A percentile compares a stretch with the other conserved stretches of the same genome.
Evolutionary conservation across 2,113 vertebrate genomes (phyloP).

Genomic region (Microcebus tavaratra): DNA sequence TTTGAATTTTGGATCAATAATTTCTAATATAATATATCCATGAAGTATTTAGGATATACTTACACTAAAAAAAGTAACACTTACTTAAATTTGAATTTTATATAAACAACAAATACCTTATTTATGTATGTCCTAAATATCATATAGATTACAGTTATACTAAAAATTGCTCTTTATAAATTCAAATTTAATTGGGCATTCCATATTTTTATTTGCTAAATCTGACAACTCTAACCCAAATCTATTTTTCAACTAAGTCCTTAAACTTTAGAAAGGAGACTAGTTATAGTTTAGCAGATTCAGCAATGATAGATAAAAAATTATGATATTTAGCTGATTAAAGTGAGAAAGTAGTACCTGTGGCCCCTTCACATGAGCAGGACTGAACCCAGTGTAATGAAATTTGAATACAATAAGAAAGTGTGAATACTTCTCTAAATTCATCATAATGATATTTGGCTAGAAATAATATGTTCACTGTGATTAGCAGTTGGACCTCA

Average conservation of each 20-base stretch:
- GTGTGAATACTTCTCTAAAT: neutral
- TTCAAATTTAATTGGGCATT: neutral
- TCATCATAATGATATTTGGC: neutral
- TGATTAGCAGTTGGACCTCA: neutral
- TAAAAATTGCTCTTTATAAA: neutral
- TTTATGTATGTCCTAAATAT: neutral
- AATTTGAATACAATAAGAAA: neutral
- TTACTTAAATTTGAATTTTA: neutral
- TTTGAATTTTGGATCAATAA: neutral
- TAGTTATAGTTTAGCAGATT: neutral
- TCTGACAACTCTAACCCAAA: neutral
- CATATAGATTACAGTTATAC: neutral
- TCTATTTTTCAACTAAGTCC: neutral
- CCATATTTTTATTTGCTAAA: constrained; percentile 12
- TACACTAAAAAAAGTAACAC: neutral
- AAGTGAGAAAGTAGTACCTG: neutral
- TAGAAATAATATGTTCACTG: neutral
- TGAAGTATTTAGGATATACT: neutral
- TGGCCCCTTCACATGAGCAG: neutral
- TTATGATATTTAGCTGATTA: neutral
- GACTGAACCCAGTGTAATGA: neutral
- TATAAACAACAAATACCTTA: neutral
- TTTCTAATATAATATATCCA: neutral
- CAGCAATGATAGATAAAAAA: neutral
- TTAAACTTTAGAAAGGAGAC: constrained; percentile 3